phyloP scores from a whole-genome alignment of 1,140 invertebrate species.

The Drosophila busckii region DNA sequence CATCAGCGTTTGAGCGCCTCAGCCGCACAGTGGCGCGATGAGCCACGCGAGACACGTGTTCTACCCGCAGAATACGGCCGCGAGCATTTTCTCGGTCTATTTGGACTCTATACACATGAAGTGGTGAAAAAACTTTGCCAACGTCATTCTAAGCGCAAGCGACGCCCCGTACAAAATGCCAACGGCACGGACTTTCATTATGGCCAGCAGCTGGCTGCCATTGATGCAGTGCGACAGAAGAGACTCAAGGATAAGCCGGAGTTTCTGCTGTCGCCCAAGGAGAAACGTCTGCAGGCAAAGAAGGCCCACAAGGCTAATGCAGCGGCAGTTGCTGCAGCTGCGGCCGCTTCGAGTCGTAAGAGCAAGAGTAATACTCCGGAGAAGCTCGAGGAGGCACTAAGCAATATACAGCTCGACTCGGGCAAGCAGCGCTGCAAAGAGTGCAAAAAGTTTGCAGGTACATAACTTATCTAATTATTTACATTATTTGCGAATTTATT shows the following conservation, averaged over 20 bases:
- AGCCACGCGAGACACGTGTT: constrained; percentile 51
- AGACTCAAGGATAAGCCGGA: constrained; percentile 56
- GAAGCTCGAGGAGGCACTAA: constrained; percentile 4
- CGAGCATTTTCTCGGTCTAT: constrained; percentile 64
- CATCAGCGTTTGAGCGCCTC: constrained; percentile 44
- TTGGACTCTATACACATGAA: constrained; percentile 62
- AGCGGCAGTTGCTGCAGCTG: background rate
- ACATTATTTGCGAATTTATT: too few relatives aligned
- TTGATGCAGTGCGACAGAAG: constrained; percentile 59
- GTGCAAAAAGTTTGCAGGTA: constrained; percentile 40
- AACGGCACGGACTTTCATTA: constrained; percentile 73
- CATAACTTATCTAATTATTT: too few relatives aligned
- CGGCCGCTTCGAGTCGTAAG: constrained; percentile 36
- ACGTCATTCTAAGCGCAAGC: constrained; percentile 71
- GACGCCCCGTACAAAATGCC: constrained; percentile 68
- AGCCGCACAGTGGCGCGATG: constrained; percentile 53
- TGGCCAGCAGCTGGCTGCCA: constrained; percentile 54
- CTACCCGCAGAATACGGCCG: constrained; percentile 59
- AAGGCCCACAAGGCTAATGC: constrained; percentile 26
- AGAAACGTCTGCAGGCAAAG: constrained; percentile 60
- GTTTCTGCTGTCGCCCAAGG: constrained; percentile 58
- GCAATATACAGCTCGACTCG: constrained; percentile 5
- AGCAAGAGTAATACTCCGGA: constrained; percentile 46
- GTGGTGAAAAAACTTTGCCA: constrained; percentile 61
- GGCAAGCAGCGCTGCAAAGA: constrained; percentile 32